Evolutionary conservation across 1,140 invertebrate genomes (phyloP), one percentile per base, ranked within the genome.

Genomic region (Pectinophora gossypiella): DNA sequence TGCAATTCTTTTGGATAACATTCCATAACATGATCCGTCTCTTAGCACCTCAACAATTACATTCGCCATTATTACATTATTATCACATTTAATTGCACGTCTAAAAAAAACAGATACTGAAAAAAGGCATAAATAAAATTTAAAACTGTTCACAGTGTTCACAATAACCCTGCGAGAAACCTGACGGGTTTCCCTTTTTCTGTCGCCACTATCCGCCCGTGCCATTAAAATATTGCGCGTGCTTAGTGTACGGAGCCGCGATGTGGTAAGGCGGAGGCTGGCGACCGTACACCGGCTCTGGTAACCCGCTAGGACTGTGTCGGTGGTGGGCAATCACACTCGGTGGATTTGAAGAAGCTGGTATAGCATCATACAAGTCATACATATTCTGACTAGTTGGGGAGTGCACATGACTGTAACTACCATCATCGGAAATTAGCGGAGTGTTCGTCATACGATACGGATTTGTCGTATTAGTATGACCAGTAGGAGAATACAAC

Each of bases 221-320:
- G 27, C 82, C 82, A 71, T 89, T 88, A 56, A 89, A 89, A 68
- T 86, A 89, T 57, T 89, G 87, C 62, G 87, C 87, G 73, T 89
- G 87, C 72, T 89, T 89, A 19, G 87, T 88, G 55, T 83, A 89
- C n/a, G 87, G 84, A 23, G 87, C 87, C 21, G 86, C 87, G 72
- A 89, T 88, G 36, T 89, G 87, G 56, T 89, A 89, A 19, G 87
- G 87, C 9, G 87, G 87, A 44, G 87, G 87, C 51, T 88, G 76
- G n/a, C 70, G 76, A 51, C 80, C 65, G 45, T 85, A 85, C 6
- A 76, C 56, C 47, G 67, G 59, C 44, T 85, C 84, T 20, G 82
- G 67, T 49, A 73, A 19, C 22, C 62, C 72, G 62, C 69, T 84
- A 20, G 82, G 74, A 56, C 77, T 87, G 50, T 81, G 72, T 6